Evolutionary conservation across 2,113 vertebrate genomes (phyloP), one percentile per base, ranked within the genome.

Genomic region (Mormyrus iriodes): DNA sequence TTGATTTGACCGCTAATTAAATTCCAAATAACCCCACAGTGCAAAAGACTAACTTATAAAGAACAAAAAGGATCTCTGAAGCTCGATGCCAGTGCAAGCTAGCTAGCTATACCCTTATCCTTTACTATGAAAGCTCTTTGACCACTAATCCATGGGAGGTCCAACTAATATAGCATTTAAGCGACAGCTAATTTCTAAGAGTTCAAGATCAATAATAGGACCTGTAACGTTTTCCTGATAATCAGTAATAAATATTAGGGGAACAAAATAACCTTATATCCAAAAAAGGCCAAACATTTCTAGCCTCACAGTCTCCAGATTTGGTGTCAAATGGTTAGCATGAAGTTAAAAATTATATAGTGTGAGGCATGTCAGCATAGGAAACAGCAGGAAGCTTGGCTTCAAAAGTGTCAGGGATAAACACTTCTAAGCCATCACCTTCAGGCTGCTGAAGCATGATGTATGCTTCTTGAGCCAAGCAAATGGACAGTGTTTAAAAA

Each of bases 341-440:
- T 35, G 24, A 53, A 31, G 48, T 31, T 52, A 31, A 86, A 46
- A 52, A 85, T 85, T 27, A 86, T 86, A 35, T n/a, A 21, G 51
- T 86, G 51, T 8, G 19, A 17, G 85, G 27, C 13, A 35, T 86
- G 24, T 53, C 51, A 39, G 51, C 48, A 85, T 15, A 27, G 48
- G 44, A 51, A 85, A 48, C 21, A 51, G 48, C 46, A 51, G 83
- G 48, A 24, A 21, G 21, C 46, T 85, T 85, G 83, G 83, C 27
- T 86, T 55, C 85, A 52, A 86, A 21, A 27, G 12, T 27, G 24
- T 84, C 82, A 48, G 5, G 35, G n/a, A 51, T 21, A 31, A 85
- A 85, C 48, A 31, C 44, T 51, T 49, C 83, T 51, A 48, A 88
- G 87, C 61, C 87, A 88, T 88, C 44, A 73, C 42, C n/a, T 39